Evolutionary conservation across 2,888 invertebrate genomes (phyloP), one percentile per base, ranked within the genome.

Genomic region (Dicranocentrus wangi): DNA sequence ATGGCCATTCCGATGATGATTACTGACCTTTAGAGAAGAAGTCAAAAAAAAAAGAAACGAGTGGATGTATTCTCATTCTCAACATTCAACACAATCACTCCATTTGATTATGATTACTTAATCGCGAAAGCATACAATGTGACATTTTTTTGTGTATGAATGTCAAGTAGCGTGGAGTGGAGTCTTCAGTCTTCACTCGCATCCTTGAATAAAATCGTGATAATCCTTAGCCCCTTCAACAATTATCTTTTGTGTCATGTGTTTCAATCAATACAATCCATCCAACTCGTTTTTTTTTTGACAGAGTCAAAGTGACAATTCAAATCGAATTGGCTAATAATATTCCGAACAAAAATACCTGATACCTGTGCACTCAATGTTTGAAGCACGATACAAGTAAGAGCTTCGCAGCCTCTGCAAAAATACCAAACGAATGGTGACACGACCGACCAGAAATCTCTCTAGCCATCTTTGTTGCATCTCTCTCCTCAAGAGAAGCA

Each of bases 121-220:
- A 3, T 55, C 15, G 5, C 8, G 3, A 25, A 25, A 15, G 28
- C 28, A 42, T 5, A 21, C 39, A 42, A 60, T 27, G 13, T 42
- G 63, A 63, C 63, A 63, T 63, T 63, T 63, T 60, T 60, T 32
- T 17, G 28, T n/a, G n/a, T n/a, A n/a, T 21, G 63, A 63, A 42
- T 63, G 63, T 42, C 63, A 63, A 63, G 43, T 42, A 13, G 23
- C n/a, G n/a, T n/a, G n/a, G n/a, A n/a, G n/a, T n/a, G n/a, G n/a
- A n/a, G n/a, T n/a, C n/a, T n/a, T n/a, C n/a, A 39, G 15, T 17
- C 10, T 28, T 28, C 42, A 42, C 28, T 63, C 17, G 17, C 23
- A 42, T 39, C 63, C 19, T 42, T 63, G 42, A 42, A 63, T 47
- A 10, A n/a, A 17, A n/a, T 5, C 1, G 17, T 25, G n/a, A 28